A percentile compares a stretch with the other conserved stretches of the same genome.
Evolutionary conservation across 2,888 invertebrate genomes (phyloP).

Genomic region (Anoplius nigerrimus): DNA sequence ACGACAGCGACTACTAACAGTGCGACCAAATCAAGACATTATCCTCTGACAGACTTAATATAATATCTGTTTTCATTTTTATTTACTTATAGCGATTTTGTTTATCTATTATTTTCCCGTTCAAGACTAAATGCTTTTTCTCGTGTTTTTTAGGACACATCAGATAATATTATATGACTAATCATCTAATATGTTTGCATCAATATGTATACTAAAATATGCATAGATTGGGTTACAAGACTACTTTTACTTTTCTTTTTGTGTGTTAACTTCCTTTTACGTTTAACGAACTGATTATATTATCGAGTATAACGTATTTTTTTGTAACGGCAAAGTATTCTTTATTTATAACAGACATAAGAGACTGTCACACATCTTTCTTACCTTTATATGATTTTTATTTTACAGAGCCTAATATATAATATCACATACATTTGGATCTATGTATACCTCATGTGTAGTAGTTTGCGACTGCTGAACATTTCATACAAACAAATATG

Average conservation of each 20-base stretch:
- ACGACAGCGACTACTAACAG: slow-evolving; percentile 43
- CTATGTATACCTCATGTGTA: slow-evolving; percentile 20
- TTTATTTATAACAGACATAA: too few relatives aligned
- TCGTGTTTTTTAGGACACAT: slow-evolving; percentile 1
- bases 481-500: slow-evolving; percentile 19
- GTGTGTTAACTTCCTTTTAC: slow-evolving; percentile 7
- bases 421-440: slow-evolving; percentile 43
- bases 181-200: slow-evolving; percentile 9
- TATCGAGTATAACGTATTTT: slow-evolving; percentile 8
- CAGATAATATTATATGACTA: slow-evolving; percentile 29
- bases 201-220: too few relatives aligned
- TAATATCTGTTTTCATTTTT: slow-evolving; percentile 5
- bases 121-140: not conserved
- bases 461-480: slow-evolving; percentile 22
- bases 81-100: slow-evolving; percentile 2
- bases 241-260: slow-evolving; percentile 9
- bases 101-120: not conserved
- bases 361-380: slow-evolving; percentile 9
- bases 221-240: too few relatives aligned
- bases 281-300: not conserved
- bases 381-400: slow-evolving; percentile 21
- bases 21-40: not conserved
- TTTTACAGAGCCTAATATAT: slow-evolving; percentile 56
- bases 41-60: not conserved
- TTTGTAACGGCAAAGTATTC: slow-evolving; percentile 11